These are phyloP conservation scores for Leptinotarsa rubiginosa DNA, from an alignment of 2,888 invertebrate species.

Conservation along the genomic window DNA sequence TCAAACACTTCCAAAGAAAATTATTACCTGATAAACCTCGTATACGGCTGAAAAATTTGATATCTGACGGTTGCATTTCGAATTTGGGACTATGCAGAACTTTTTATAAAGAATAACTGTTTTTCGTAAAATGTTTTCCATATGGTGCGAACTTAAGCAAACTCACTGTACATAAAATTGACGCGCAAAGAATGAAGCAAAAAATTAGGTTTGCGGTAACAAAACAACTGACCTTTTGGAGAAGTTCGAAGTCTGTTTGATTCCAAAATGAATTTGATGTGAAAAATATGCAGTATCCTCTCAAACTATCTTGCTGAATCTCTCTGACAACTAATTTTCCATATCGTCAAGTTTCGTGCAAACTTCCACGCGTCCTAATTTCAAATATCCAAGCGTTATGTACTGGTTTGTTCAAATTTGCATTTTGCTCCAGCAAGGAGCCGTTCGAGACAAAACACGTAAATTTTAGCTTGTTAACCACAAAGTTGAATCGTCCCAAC, in stretches of 20 bases:
- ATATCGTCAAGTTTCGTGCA: constrained; percentile 5
- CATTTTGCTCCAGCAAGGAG: not conserved
- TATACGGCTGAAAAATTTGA: too few relatives aligned
- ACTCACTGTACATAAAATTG: too few relatives aligned
- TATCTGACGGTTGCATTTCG: too few relatives aligned
- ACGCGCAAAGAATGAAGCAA: too few relatives aligned
- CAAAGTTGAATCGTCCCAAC: constrained; percentile 13
- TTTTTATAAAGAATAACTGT: too few relatives aligned
- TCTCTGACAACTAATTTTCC: constrained; percentile 1
- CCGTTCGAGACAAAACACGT: constrained; percentile 10
- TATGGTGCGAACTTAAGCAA: too few relatives aligned
- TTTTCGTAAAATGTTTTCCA: too few relatives aligned
- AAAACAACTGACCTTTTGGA: too few relatives aligned
- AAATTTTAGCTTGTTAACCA: constrained; percentile 9
- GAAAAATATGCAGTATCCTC: not conserved
- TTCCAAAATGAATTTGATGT: not conserved
- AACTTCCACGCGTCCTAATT: not conserved
- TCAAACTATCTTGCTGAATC: not conserved
- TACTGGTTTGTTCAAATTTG: constrained; percentile 1
- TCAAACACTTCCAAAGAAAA: too few relatives aligned
- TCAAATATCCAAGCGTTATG: constrained; percentile 10
- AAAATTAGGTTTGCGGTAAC: too few relatives aligned
- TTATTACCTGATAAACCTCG: too few relatives aligned
- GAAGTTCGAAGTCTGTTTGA: not conserved
- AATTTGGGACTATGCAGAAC: too few relatives aligned